phyloP scores from a whole-genome alignment of 2,797 vertebrate species.

The Semotilus atromaculatus region DNA sequence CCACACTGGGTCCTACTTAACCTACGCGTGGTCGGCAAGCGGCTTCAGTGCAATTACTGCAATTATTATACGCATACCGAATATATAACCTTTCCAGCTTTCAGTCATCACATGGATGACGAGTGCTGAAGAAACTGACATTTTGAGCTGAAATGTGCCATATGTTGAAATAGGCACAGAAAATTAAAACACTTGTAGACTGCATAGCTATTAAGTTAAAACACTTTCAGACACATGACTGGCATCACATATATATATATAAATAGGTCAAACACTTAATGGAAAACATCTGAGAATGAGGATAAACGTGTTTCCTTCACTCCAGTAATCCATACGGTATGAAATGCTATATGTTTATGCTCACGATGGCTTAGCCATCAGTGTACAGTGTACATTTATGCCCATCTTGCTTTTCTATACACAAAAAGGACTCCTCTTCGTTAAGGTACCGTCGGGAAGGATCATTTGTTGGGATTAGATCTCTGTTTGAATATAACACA shows the following conservation, averaged over 20 bases:
- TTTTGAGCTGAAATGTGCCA: background rate
- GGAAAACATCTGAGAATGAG: conserved; percentile 14
- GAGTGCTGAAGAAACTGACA: background rate
- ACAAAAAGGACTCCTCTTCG: background rate
- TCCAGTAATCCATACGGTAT: background rate
- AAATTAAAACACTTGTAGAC: background rate
- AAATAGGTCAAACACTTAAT: background rate
- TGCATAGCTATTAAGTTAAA: background rate
- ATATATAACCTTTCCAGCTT: conserved; percentile 22
- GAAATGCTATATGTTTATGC: background rate
- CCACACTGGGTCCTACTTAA: conserved; percentile 53
- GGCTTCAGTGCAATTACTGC: conserved; percentile 56
- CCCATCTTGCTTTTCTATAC: background rate
- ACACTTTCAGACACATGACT: background rate
- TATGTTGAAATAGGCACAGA: background rate
- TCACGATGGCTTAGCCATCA: background rate
- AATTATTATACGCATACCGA: conserved; percentile 53
- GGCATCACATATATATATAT: background rate
- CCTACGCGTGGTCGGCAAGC: conserved; percentile 28
- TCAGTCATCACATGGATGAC: background rate
- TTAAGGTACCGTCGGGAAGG: background rate
- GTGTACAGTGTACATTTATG: background rate
- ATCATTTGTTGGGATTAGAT: conserved; percentile 17
- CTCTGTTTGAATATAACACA: conserved; percentile 4
- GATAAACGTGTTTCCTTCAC: conserved; percentile 16